phyloP scores from a whole-genome alignment of 1,140 invertebrate species.

The Drosophila parabipectinata region DNA sequence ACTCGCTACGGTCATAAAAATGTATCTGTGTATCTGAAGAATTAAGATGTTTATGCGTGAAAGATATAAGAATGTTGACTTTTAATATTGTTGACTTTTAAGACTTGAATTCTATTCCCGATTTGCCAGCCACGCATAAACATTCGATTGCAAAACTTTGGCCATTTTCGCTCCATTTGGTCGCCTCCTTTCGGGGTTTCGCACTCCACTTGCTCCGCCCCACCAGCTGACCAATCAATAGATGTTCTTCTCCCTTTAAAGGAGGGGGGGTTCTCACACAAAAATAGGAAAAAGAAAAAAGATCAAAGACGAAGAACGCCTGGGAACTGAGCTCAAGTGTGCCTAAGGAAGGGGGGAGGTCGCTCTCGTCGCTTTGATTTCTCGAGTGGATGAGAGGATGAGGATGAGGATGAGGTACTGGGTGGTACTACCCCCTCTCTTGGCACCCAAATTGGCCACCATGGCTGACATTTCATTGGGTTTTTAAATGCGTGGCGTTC shows the following conservation, averaged over 20 bases:
- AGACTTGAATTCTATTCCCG: not conserved
- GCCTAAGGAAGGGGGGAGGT: not conserved
- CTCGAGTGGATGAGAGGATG: constrained; percentile 57
- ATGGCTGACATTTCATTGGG: constrained; percentile 43
- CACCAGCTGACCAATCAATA: constrained; percentile 43
- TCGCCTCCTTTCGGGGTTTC: constrained; percentile 41
- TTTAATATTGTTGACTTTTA: too few relatives aligned
- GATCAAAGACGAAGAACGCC: constrained; percentile 67
- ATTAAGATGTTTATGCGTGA: too few relatives aligned
- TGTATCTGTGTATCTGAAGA: constrained; percentile 31
- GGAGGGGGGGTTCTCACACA: constrained; percentile 18
- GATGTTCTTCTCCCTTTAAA: constrained; percentile 9
- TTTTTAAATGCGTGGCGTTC: constrained; percentile 57
- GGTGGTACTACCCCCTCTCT: too few relatives aligned
- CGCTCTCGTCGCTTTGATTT: constrained; percentile 49
- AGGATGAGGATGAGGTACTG: not conserved
- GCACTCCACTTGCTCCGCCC: constrained; percentile 48
- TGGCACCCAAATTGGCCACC: constrained; percentile 49
- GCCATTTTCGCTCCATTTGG: constrained; percentile 48
- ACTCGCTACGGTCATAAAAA: constrained; percentile 59
- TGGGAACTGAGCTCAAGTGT: constrained; percentile 70
- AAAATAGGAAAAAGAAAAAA: constrained; percentile 10
- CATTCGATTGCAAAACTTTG: constrained; percentile 24
- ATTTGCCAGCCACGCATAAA: constrained; percentile 20
- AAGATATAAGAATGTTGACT: too few relatives aligned